Evolutionary conservation across 1,140 invertebrate species (phyloP), one percentile per base, ranked within the genome.

Genomic region (Meteorus sp.): DNA sequence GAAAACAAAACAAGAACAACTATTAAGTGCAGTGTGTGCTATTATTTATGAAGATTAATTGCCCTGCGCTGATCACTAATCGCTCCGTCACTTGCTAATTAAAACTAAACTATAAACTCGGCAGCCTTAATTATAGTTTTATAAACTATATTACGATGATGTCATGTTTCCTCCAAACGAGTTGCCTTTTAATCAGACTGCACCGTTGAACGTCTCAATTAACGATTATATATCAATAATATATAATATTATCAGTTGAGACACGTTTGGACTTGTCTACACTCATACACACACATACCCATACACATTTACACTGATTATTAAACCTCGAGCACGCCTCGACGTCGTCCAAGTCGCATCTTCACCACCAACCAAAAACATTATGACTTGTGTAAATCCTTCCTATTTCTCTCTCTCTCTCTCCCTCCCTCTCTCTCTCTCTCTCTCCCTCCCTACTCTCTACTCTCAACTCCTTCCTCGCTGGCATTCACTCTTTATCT

Each of bases 91-190:
- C 17, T 31, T 44, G 13, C 23, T 43, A 45, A 56, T 33, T 53
- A 39, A 44, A 29, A 33, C 45, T 61, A 44, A 54, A 56, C 56
- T 27, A 27, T 27, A 35, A 44, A 55, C 37, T 48, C 59, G 44
- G 66, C 71, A 78, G 74, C 74, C 74, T n/a, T n/a, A n/a, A n/a
- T 77, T 77, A 77, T 73, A 73, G 70, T 77, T 58, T 74, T 76
- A 73, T 75, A 75, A 73, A 67, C 69, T 71, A 59, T 23, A n/a
- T n/a, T n/a, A n/a, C n/a, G n/a, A 37, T 50, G 45, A 61, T 19
- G 29, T 43, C 48, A 74, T n/a, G n/a, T n/a, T 73, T 75, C 69
- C 70, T 77, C 73, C 71, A n/a, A 77, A 77, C 73, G 73, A 77
- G 75, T 76, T 78, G 75, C 76, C 76, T 78, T 78, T 75, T 63